These are phyloP conservation scores for Sycophaga agraensis DNA, from an alignment of 1,140 invertebrate genomes.

Conservation along the genomic window DNA sequence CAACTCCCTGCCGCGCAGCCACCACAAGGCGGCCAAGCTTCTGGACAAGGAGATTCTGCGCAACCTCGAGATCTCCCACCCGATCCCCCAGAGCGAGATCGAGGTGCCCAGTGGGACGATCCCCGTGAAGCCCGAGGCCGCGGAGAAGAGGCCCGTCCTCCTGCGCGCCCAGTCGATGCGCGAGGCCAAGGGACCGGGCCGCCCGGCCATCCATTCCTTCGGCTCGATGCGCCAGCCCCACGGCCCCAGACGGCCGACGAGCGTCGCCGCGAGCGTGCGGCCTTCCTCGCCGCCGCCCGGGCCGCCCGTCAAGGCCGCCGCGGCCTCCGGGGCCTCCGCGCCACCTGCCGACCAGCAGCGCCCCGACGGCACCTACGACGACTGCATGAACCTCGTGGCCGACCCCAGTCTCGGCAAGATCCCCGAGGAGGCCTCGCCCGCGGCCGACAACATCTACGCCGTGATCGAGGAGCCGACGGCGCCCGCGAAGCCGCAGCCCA, in stretches of 20 bases:
- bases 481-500: conserved; percentile 41
- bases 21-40: conserved; percentile 65
- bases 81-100: conserved; percentile 72
- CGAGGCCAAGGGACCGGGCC: conserved; percentile 59
- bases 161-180: conserved; percentile 78
- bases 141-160: conserved; percentile 59
- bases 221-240: conserved; percentile 72
- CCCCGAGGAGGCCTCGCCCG: conserved; percentile 65
- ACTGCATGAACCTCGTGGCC: conserved; percentile 70
- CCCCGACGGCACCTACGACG: conserved; percentile 67
- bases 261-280: conserved; percentile 63
- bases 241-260: conserved; percentile 65
- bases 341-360: not conserved
- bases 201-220: conserved; percentile 70
- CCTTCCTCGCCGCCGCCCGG: conserved; percentile 68
- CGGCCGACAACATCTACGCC: conserved; percentile 79
- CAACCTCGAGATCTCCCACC: conserved; percentile 78
- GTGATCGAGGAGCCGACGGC: conserved; percentile 76
- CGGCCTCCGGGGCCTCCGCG: not conserved
- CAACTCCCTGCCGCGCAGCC: conserved; percentile 62
- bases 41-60: conserved; percentile 70
- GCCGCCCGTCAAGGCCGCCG: conserved; percentile 53
- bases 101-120: conserved; percentile 62
- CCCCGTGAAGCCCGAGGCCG: conserved; percentile 56
- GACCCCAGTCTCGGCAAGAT: conserved; percentile 64